Percentiles rank a stretch among this genome's conserved stretches.
Conservation (phyloP, 2,113 vertebrate species). For the Haemorhous mexicanus region DNA sequence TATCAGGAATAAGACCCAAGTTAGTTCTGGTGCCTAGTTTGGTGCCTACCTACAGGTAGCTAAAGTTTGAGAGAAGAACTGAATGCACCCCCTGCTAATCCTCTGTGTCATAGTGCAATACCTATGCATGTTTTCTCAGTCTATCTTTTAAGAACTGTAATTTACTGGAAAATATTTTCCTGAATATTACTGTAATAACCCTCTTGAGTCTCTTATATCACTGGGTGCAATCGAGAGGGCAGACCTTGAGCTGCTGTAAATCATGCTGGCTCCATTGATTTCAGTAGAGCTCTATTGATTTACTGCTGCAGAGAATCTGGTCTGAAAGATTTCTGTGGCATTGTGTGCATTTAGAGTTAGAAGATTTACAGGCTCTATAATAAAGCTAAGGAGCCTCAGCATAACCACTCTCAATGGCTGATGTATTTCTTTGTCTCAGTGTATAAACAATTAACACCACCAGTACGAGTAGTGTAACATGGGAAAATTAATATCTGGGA, state of each 20-base stretch:
- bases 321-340: slow-evolving; percentile 40
- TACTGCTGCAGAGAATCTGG: slow-evolving; percentile 18
- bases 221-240: not conserved
- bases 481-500: not conserved
- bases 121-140: not conserved
- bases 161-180: slow-evolving; percentile 50
- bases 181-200: slow-evolving; percentile 55
- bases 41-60: not conserved
- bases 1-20: not conserved
- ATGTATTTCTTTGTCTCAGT: not conserved
- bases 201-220: slow-evolving; percentile 46
- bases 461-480: not conserved
- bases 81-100: not conserved
- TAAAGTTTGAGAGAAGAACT: not conserved
- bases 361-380: slow-evolving; percentile 14
- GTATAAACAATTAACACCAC: not conserved
- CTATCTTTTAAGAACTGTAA: slow-evolving; percentile 28
- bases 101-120: not conserved
- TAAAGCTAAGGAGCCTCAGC: not conserved
- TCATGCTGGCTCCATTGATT: slow-evolving; percentile 22
- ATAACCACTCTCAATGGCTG: not conserved
- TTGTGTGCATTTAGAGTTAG: not conserved
- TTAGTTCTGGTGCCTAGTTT: not conserved
- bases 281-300: slow-evolving; percentile 49
- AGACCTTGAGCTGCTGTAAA: slow-evolving; percentile 53